Conservation (phyloP, 2,113 vertebrate species). For the Tenebrosternarchus preto region DNA sequence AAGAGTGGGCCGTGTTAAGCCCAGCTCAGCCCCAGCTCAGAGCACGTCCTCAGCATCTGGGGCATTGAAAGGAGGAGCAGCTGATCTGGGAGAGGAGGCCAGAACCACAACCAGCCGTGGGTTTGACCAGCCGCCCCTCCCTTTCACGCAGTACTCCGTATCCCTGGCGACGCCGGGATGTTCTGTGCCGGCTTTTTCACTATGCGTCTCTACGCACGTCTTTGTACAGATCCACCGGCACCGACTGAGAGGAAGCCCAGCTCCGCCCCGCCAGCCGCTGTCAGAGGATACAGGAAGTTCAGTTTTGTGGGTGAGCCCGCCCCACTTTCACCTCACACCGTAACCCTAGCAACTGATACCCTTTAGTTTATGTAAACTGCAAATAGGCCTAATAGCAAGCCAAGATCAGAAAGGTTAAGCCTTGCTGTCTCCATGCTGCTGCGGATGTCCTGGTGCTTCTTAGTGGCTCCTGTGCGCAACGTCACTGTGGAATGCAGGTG, state of each 20-base stretch:
- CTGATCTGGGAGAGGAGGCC: slow-evolving; percentile 19
- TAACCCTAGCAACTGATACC: neutral
- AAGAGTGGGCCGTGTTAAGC: slow-evolving; percentile 30
- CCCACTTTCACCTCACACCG: neutral
- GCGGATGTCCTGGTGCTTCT: no score
- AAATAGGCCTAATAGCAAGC: no score
- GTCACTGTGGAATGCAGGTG: no score
- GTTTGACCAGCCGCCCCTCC: neutral
- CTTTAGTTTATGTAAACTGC: no score
- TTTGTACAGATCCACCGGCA: slow-evolving; percentile 56
- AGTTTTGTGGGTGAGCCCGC: slow-evolving; percentile 75
- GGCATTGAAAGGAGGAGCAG: slow-evolving; percentile 45
- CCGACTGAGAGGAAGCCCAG: slow-evolving; percentile 63
- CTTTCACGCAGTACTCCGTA: neutral
- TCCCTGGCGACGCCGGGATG: neutral
- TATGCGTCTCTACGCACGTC: neutral
- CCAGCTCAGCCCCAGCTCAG: slow-evolving; percentile 61
- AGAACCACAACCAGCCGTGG: slow-evolving; percentile 54
- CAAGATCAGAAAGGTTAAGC: no score
- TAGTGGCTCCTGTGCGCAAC: neutral
- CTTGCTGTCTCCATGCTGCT: no score
- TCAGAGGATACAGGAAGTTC: slow-evolving; percentile 72
- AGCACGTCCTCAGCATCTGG: slow-evolving; percentile 59
- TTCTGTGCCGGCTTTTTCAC: neutral
- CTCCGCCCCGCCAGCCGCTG: slow-evolving; percentile 57